These are phyloP conservation scores for Acanthosoma haemorrhoidale DNA, from an alignment of 2,888 invertebrate species.

Conservation along the genomic window DNA sequence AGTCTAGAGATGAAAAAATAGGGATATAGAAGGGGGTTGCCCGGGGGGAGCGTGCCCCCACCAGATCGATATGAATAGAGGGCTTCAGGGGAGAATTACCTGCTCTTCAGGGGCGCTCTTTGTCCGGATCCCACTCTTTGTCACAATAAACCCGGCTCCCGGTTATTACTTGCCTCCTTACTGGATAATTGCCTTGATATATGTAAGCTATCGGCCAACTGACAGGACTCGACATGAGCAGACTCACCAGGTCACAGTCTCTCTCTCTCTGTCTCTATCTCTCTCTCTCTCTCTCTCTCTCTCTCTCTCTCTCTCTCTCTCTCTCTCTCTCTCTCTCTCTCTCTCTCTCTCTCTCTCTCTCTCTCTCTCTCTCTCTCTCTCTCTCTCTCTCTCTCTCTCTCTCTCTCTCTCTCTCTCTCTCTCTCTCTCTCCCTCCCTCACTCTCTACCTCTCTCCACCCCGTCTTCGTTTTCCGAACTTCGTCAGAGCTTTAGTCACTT, in stretches of 20 bases:
- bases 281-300: too few species aligned
- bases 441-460: neutral
- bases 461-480: neutral
- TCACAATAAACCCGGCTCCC: neutral
- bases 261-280: too few species aligned
- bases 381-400: constrained; percentile 3
- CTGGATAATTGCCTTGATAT: too few species aligned
- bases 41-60: neutral
- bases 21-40: neutral
- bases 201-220: too few species aligned
- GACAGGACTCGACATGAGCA: too few species aligned
- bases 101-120: constrained; percentile 10
- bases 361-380: constrained; percentile 3
- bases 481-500: too few species aligned
- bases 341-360: neutral
- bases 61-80: constrained; percentile 14
- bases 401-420: neutral
- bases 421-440: neutral
- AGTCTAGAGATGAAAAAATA: constrained; percentile 3
- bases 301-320: neutral
- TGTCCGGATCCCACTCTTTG: neutral
- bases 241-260: neutral
- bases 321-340: neutral
- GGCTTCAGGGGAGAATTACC: constrained; percentile 10
- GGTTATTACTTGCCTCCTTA: neutral